Percentiles rank a stretch among this genome's conserved stretches.
phyloP scores from a whole-genome alignment of 2,888 invertebrate genomes.

The Lepidochitona cinerea region DNA sequence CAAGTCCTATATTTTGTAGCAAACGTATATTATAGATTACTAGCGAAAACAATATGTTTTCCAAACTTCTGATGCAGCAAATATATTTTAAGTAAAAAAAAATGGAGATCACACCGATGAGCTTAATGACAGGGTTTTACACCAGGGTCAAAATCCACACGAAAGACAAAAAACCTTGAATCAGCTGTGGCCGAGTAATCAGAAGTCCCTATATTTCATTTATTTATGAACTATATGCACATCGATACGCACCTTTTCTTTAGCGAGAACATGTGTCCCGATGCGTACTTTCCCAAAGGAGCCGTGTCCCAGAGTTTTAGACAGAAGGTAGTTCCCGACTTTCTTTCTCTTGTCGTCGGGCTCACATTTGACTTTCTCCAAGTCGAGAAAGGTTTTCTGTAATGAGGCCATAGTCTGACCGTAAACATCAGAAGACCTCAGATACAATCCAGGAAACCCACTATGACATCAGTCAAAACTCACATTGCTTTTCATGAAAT shows the following conservation, averaged over 20 bases:
- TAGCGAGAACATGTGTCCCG: slow-evolving; percentile 53
- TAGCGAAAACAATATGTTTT: no score
- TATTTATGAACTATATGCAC: background rate
- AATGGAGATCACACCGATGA: no score
- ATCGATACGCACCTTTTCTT: slow-evolving; percentile 51
- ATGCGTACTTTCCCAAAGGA: slow-evolving; percentile 56
- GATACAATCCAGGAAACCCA: no score
- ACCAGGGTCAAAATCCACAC: background rate
- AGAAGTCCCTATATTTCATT: background rate
- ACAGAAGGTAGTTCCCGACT: slow-evolving; percentile 59
- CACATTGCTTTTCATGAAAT: no score
- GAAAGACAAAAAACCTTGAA: background rate
- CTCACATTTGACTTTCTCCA: slow-evolving; percentile 20
- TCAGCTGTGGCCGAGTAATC: background rate
- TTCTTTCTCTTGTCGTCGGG: slow-evolving; percentile 53
- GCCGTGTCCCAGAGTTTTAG: slow-evolving; percentile 54
- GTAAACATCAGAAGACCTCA: no score
- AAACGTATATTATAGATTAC: no score
- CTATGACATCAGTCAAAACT: no score
- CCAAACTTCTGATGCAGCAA: no score
- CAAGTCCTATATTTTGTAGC: no score
- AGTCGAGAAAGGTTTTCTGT: slow-evolving; percentile 14
- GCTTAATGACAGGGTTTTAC: no score
- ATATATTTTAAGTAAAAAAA: no score
- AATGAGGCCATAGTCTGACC: background rate